Percentiles rank a stretch among this genome's conserved stretches.
Evolutionary conservation across 2,797 vertebrate genomes (phyloP).

Genomic region (Xyrichtys novacula): DNA sequence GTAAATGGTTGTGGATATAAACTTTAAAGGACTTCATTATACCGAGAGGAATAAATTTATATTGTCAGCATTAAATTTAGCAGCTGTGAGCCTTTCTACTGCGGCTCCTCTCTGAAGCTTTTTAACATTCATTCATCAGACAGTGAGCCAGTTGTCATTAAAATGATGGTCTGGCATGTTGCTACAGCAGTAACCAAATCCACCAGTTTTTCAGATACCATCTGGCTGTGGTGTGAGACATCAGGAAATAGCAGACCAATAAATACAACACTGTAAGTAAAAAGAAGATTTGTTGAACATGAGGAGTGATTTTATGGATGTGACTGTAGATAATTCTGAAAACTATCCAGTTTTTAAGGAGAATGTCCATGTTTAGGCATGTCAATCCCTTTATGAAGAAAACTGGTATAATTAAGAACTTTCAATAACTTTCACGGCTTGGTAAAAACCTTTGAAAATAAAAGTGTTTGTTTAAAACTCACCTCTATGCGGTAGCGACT

Average conservation of each 20-base stretch:
- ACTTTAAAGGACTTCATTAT: neutral
- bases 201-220: neutral
- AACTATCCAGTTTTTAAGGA: slow-evolving; percentile 8
- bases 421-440: no score
- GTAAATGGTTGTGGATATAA: no score
- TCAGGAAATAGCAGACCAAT: neutral
- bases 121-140: neutral
- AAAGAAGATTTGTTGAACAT: neutral
- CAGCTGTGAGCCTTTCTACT: neutral
- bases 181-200: neutral
- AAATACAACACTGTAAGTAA: neutral
- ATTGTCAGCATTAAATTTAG: neutral
- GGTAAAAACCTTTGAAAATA: no score
- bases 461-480: slow-evolving; percentile 21
- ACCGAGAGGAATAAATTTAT: neutral
- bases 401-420: no score
- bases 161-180: neutral
- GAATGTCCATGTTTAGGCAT: no score
- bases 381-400: no score
- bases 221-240: neutral
- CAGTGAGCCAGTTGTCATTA: neutral
- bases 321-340: neutral
- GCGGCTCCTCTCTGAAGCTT: neutral
- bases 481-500: slow-evolving; percentile 98
- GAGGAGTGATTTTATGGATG: neutral